These are phyloP conservation scores for Spilarctia lutea DNA, from an alignment of 2,888 invertebrate species.

Conservation along the genomic window DNA sequence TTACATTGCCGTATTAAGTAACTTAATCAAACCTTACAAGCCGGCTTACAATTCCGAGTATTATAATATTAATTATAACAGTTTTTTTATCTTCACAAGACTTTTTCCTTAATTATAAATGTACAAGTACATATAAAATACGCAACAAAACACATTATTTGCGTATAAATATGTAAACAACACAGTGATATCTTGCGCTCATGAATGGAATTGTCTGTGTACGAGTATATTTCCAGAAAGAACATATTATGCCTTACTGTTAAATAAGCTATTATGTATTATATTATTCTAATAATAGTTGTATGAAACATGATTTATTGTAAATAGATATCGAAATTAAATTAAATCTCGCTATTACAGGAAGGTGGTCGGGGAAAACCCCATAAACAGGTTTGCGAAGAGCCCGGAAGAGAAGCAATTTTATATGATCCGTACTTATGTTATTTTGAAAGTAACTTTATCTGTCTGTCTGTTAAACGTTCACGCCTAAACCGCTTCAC, in stretches of 20 bases:
- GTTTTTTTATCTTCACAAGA: conserved; percentile 2
- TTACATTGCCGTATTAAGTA: neutral
- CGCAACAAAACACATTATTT: conserved; percentile 2
- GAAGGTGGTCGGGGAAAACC: neutral
- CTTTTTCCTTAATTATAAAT: conserved; percentile 17
- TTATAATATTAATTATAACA: conserved; percentile 2
- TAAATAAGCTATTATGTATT: conserved; percentile 29
- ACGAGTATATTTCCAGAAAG: conserved; percentile 26
- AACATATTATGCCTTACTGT: conserved; percentile 23
- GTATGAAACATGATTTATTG: conserved; percentile 21
- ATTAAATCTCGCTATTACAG: neutral
- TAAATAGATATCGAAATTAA: conserved; percentile 2
- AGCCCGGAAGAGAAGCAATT: neutral
- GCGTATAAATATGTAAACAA: conserved; percentile 12
- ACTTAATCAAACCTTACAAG: no score
- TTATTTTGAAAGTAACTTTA: no score
- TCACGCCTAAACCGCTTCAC: no score
- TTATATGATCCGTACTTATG: neutral
- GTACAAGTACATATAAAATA: conserved; percentile 4
- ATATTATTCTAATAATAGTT: conserved; percentile 25
- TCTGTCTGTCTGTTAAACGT: no score
- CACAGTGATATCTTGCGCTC: neutral
- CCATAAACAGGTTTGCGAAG: neutral
- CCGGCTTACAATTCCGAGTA: neutral
- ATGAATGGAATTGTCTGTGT: conserved; percentile 30